Percentiles rank a stretch among this genome's conserved stretches.
These are phyloP conservation scores for Holacanthella duospinosa DNA, from an alignment of 2,888 invertebrate species.

Conservation along the genomic window DNA sequence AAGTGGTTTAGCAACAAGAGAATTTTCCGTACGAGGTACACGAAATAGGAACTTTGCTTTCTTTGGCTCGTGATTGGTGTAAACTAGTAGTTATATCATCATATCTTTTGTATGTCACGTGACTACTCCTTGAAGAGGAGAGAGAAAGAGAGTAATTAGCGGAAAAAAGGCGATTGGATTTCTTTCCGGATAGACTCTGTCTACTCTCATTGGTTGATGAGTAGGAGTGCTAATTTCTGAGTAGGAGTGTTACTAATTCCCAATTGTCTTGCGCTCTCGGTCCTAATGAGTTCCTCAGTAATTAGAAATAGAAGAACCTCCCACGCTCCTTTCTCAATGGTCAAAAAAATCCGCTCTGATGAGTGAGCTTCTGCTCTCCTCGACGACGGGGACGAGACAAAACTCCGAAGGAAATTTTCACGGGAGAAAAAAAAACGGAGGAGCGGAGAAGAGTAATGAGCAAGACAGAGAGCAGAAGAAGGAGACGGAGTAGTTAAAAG, in stretches of 20 bases:
- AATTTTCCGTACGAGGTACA: too few species aligned
- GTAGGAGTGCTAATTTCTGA: background rate
- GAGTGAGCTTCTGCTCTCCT: slow-evolving; percentile 5
- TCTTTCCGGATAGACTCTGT: background rate
- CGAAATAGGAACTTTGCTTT: background rate
- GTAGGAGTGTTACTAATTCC: background rate
- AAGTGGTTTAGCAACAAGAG: too few species aligned
- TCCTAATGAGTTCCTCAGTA: background rate
- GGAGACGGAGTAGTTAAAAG: background rate
- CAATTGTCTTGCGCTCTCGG: background rate
- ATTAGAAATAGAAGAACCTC: background rate
- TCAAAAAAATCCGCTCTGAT: too few species aligned
- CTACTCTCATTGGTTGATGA: background rate
- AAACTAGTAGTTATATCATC: too few species aligned
- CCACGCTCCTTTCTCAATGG: background rate
- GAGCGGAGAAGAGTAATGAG: background rate
- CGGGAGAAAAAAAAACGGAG: background rate
- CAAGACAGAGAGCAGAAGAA: background rate
- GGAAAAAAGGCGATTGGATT: background rate
- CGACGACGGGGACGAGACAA: slow-evolving; percentile 11
- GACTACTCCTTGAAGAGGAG: too few species aligned
- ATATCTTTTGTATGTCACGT: too few species aligned
- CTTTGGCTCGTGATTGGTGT: too few species aligned
- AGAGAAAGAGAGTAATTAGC: too few species aligned
- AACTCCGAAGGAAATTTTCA: background rate